Percentiles rank a stretch among this genome's conserved stretches.
Conservation (phyloP, 2,797 vertebrate genomes). For the Propithecus perrieri region DNA sequence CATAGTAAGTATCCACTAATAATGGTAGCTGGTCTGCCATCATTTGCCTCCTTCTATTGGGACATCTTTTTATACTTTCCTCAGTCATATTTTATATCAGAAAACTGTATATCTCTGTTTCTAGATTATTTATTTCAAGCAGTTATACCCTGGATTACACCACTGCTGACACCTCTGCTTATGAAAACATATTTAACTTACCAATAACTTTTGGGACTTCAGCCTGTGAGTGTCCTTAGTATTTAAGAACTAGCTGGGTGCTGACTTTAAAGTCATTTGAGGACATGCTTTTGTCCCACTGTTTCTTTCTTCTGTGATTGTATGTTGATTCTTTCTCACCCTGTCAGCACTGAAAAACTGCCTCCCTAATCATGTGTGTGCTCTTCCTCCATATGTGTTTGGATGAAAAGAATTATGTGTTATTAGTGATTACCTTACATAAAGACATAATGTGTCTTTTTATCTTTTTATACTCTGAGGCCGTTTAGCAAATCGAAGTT, state of each 20-base stretch:
- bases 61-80: neutral
- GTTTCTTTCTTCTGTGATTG: neutral
- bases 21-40: neutral
- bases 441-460: neutral
- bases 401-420: neutral
- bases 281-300: neutral
- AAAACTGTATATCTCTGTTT: neutral
- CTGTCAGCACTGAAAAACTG: neutral
- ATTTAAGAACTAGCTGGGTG: neutral
- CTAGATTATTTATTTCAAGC: neutral
- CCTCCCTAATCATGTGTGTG: neutral
- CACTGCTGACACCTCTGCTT: neutral
- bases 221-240: neutral
- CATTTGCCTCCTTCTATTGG: accelerated
- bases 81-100: neutral
- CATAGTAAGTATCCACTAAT: accelerated
- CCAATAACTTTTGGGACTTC: neutral
- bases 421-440: neutral
- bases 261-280: neutral
- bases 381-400: neutral
- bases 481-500: neutral
- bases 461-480: neutral
- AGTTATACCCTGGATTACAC: neutral
- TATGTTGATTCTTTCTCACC: neutral
- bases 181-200: neutral